Evolutionary conservation across 2,888 invertebrate species (phyloP).

Genomic region (Morinoia aosen): DNA sequence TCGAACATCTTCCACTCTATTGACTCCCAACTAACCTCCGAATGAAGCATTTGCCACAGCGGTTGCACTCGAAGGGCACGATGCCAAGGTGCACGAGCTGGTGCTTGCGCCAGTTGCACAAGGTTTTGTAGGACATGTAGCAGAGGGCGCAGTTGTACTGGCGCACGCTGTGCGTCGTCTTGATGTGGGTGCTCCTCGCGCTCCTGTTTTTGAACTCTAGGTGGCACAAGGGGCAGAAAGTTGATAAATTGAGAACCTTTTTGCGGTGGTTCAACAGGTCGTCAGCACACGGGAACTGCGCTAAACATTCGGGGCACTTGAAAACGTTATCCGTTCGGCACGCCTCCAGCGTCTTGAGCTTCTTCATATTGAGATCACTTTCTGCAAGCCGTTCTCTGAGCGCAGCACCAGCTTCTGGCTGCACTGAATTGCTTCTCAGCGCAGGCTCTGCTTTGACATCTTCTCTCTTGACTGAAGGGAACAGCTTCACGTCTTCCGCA

Average conservation of each 20-base stretch:
- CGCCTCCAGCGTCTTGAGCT: slow-evolving; percentile 55
- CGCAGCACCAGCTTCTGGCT: not conserved
- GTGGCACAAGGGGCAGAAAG: slow-evolving; percentile 66
- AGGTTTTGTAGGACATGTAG: slow-evolving; percentile 61
- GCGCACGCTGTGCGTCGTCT: slow-evolving; percentile 58
- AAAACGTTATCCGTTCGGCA: slow-evolving; percentile 61
- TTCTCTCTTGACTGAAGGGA: not conserved
- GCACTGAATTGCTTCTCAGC: not conserved
- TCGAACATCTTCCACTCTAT: not conserved
- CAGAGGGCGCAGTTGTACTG: slow-evolving; percentile 64
- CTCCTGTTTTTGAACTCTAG: slow-evolving; percentile 59
- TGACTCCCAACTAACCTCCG: slow-evolving; percentile 1
- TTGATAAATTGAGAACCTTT: slow-evolving; percentile 59
- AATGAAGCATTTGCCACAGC: slow-evolving; percentile 64
- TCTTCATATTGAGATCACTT: not conserved
- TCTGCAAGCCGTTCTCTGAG: not conserved
- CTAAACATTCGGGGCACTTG: slow-evolving; percentile 65
- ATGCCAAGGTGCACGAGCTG: slow-evolving; percentile 66
- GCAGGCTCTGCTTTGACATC: not conserved
- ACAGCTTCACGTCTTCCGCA: slow-evolving; percentile 16
- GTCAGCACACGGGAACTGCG: slow-evolving; percentile 61
- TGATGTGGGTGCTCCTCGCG: slow-evolving; percentile 63
- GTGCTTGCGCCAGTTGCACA: slow-evolving; percentile 63
- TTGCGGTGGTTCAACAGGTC: slow-evolving; percentile 61
- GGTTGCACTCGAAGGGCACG: slow-evolving; percentile 63